Percentiles rank a stretch among this genome's conserved stretches.
Evolutionary conservation across 2,888 invertebrate genomes (phyloP).

Genomic region (Seira ritae): DNA sequence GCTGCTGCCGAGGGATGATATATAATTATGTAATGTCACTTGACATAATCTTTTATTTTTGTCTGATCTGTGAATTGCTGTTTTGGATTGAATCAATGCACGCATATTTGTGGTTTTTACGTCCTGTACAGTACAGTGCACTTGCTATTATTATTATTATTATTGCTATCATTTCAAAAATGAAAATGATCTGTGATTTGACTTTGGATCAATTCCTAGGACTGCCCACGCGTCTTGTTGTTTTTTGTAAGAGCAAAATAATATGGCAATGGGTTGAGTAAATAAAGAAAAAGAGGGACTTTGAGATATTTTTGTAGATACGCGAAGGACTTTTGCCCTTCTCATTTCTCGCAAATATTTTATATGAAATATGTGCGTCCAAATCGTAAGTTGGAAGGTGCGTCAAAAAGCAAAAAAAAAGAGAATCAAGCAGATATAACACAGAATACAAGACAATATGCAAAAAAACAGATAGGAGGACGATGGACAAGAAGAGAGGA

Average conservation of each 20-base stretch:
- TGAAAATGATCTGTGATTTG: conserved; percentile 5
- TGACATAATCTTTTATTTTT: background rate
- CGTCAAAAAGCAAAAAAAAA: conserved; percentile 1
- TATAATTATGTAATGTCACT: conserved; percentile 2
- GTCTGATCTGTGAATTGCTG: background rate
- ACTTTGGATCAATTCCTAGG: background rate
- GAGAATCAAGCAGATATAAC: background rate
- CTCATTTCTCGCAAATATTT: conserved; percentile 27
- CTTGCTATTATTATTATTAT: too few relatives aligned
- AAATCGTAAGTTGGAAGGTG: background rate
- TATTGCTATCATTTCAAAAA: background rate
- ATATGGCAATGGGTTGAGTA: conserved; percentile 45
- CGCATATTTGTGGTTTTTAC: too few relatives aligned
- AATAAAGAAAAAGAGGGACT: conserved; percentile 50
- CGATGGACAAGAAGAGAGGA: too few relatives aligned
- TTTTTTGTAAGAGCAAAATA: conserved; percentile 32
- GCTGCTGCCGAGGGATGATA: background rate
- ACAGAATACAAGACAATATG: background rate
- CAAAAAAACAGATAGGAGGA: too few relatives aligned
- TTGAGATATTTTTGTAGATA: conserved; percentile 42
- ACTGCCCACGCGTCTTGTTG: conserved; percentile 23
- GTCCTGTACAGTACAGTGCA: background rate
- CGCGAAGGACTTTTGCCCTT: conserved; percentile 59
- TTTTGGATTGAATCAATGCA: background rate
- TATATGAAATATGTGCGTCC: background rate